These are phyloP conservation scores for Spilogale gracilis DNA, from an alignment of 2,113 vertebrate genomes.

Conservation along the genomic window DNA sequence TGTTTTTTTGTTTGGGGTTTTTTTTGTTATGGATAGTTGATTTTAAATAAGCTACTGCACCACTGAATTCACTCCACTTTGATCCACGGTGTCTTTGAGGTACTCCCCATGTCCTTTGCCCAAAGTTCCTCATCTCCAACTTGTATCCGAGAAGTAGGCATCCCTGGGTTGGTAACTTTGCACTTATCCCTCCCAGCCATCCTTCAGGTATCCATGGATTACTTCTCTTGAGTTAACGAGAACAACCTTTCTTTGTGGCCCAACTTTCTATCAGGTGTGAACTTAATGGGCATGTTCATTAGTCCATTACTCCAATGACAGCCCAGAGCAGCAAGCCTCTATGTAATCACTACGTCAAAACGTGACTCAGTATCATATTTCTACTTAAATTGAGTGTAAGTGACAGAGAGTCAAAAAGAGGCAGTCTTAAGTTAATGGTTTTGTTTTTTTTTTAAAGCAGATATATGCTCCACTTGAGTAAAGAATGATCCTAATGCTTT, in stretches of 20 bases:
- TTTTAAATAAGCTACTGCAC: background rate
- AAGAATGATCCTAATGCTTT: background rate
- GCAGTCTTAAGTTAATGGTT: background rate
- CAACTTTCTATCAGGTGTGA: conserved; percentile 25
- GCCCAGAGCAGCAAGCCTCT: background rate
- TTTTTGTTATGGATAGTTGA: background rate
- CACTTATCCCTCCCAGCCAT: background rate
- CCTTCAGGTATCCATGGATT: background rate
- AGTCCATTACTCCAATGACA: background rate
- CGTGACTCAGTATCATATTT: background rate
- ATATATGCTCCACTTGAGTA: background rate
- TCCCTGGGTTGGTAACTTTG: too few relatives aligned
- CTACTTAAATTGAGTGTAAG: background rate
- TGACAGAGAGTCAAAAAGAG: background rate
- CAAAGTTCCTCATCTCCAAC: background rate
- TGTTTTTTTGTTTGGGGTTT: background rate
- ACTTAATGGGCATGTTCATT: background rate
- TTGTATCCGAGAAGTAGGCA: background rate
- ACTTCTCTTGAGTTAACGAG: background rate
- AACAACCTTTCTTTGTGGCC: background rate
- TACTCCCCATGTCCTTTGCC: too few relatives aligned
- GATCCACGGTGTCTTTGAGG: background rate
- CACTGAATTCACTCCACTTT: background rate
- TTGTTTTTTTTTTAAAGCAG: background rate
- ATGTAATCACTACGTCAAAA: background rate